A percentile compares a stretch with the other conserved stretches of the same genome.
phyloP scores from a whole-genome alignment of 2,113 vertebrate genomes.

The Orcinus orca region DNA sequence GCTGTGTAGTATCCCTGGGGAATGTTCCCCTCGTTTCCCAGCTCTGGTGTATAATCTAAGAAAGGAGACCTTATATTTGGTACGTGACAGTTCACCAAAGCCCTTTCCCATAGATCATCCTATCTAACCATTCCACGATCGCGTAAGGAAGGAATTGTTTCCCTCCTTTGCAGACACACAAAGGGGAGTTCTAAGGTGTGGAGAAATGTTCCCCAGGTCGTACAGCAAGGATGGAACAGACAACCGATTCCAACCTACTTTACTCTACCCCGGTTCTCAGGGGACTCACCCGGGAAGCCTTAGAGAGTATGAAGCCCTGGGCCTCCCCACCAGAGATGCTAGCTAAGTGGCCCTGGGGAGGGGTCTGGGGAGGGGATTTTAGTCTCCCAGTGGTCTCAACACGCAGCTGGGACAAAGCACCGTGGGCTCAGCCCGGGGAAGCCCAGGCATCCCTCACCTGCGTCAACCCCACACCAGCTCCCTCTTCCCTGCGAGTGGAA shows the following conservation, averaged over 20 bases:
- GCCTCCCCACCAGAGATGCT: background rate
- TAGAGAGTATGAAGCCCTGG: background rate
- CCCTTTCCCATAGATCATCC: background rate
- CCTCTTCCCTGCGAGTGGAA: accelerated
- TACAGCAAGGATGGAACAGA: background rate
- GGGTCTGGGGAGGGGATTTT: background rate
- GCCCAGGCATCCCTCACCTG: background rate
- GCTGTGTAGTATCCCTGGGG: too few relatives aligned
- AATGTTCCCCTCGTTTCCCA: background rate
- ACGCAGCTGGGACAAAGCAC: background rate
- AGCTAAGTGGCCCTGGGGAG: background rate
- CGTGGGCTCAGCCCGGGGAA: background rate
- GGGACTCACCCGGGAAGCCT: background rate
- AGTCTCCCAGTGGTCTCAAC: background rate
- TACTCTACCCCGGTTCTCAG: background rate
- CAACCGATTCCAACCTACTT: accelerated
- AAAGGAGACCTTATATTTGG: background rate
- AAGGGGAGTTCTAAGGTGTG: accelerated
- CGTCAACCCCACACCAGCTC: too few relatives aligned
- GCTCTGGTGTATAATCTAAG: background rate
- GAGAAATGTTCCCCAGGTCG: background rate
- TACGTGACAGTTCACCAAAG: background rate
- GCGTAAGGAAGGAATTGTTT: background rate
- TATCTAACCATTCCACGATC: background rate
- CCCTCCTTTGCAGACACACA: background rate